These are phyloP conservation scores for Myripristis jacobus DNA, from an alignment of 2,797 vertebrate genomes.

Conservation along the genomic window DNA sequence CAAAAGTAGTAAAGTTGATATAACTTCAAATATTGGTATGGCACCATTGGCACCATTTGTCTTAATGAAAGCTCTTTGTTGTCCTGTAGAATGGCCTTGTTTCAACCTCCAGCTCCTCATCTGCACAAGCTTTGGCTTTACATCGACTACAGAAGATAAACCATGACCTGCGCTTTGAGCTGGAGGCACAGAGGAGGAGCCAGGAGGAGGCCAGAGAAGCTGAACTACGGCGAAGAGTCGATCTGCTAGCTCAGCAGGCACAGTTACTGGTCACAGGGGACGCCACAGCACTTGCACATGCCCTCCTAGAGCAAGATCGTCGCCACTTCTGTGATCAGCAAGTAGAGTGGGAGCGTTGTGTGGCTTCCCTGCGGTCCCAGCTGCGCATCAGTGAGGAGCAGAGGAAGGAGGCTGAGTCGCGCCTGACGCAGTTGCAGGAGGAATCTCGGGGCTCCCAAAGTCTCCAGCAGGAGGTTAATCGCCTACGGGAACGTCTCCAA, in stretches of 20 bases:
- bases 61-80: constrained; percentile 19
- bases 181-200: constrained; percentile 87
- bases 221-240: constrained; percentile 86
- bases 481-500: constrained; percentile 81
- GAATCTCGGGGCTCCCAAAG: constrained; percentile 62
- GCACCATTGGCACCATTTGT: neutral
- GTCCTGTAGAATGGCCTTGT: constrained; percentile 53
- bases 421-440: constrained; percentile 79
- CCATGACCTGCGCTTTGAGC: constrained; percentile 87
- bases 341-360: constrained; percentile 82
- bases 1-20: neutral
- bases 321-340: constrained; percentile 82
- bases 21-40: neutral
- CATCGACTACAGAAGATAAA: constrained; percentile 75
- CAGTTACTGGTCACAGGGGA: constrained; percentile 89
- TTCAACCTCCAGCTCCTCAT: constrained; percentile 43
- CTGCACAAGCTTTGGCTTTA: constrained; percentile 58
- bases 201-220: constrained; percentile 89
- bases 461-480: constrained; percentile 85
- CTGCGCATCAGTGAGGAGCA: constrained; percentile 84
- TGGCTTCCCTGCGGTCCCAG: constrained; percentile 83
- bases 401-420: constrained; percentile 84
- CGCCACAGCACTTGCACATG: constrained; percentile 85
- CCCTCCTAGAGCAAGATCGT: constrained; percentile 85
- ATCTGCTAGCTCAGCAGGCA: constrained; percentile 89